Percentiles rank a stretch among this genome's conserved stretches.
Evolutionary conservation across 2,888 invertebrate genomes (phyloP).

Genomic region (Zaprionus obscuricornis): DNA sequence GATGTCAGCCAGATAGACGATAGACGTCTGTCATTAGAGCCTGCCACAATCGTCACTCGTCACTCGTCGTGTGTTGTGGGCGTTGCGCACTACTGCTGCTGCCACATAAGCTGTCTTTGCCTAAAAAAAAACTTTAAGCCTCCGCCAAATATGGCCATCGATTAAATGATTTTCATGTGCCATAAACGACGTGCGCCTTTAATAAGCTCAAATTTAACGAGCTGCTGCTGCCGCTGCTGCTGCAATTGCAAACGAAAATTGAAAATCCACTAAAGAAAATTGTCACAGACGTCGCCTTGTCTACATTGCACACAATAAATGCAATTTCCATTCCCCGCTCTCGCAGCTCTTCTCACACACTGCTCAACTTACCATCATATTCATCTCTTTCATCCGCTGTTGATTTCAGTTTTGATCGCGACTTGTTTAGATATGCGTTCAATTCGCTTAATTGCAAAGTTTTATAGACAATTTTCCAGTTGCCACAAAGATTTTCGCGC

Average conservation of each 20-base stretch:
- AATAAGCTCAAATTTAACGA: conserved; percentile 73
- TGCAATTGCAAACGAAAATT: conserved; percentile 48
- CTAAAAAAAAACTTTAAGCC: conserved; percentile 56
- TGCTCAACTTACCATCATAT: conserved; percentile 8
- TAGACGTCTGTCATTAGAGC: conserved; percentile 54
- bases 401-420: conserved; percentile 33
- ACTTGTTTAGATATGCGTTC: conserved; percentile 69
- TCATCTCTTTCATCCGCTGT: conserved; percentile 10
- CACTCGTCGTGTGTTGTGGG: neutral
- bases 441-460: conserved; percentile 71
- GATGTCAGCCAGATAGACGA: conserved; percentile 36
- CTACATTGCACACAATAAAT: conserved; percentile 36
- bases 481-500: conserved; percentile 20
- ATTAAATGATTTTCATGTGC: conserved; percentile 78
- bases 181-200: conserved; percentile 78
- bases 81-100: neutral
- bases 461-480: conserved; percentile 67
- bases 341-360: neutral
- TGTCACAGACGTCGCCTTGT: conserved; percentile 68
- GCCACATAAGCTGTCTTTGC: conserved; percentile 52
- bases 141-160: conserved; percentile 73
- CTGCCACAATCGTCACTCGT: conserved; percentile 40
- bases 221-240: conserved; percentile 50
- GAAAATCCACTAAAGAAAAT: conserved; percentile 52
- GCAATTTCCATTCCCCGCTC: neutral